A percentile compares a stretch with the other conserved stretches of the same genome.
Conservation (phyloP, 2,797 vertebrate species). For the Peromyscus attwateri region DNA sequence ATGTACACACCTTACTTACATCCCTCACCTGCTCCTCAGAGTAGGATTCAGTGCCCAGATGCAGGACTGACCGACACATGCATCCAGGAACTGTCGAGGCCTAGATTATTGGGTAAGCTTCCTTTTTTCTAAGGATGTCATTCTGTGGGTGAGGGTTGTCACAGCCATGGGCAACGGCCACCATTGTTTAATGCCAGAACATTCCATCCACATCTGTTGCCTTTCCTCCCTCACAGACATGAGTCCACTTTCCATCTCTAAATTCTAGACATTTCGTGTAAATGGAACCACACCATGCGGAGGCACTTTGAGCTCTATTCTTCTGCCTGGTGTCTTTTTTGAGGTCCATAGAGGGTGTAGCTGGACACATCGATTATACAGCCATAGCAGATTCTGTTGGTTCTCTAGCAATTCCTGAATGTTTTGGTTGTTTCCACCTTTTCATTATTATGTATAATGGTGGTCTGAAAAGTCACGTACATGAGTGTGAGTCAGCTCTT, state of each 20-base stretch:
- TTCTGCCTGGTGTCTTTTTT: neutral
- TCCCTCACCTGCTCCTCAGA: neutral
- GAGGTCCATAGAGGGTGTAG: no score
- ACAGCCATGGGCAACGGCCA: neutral
- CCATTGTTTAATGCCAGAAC: neutral
- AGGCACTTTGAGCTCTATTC: neutral
- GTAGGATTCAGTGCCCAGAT: neutral
- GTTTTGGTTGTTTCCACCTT: neutral
- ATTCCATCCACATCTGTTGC: neutral
- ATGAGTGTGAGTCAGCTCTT: neutral
- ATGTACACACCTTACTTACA: no score
- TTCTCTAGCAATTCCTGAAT: neutral
- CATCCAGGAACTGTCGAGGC: neutral
- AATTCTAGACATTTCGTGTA: neutral
- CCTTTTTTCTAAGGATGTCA: neutral
- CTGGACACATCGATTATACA: rapidly evolving
- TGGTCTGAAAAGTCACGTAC: no score
- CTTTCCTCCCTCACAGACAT: neutral
- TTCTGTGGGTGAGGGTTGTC: neutral
- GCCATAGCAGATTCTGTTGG: rapidly evolving
- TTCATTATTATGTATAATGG: neutral
- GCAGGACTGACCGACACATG: neutral
- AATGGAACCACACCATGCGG: neutral
- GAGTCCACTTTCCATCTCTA: neutral
- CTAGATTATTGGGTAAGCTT: neutral